Base-by-base conservation (phyloP, 23 tunicate species). In the Diplosoma virens region DNA sequence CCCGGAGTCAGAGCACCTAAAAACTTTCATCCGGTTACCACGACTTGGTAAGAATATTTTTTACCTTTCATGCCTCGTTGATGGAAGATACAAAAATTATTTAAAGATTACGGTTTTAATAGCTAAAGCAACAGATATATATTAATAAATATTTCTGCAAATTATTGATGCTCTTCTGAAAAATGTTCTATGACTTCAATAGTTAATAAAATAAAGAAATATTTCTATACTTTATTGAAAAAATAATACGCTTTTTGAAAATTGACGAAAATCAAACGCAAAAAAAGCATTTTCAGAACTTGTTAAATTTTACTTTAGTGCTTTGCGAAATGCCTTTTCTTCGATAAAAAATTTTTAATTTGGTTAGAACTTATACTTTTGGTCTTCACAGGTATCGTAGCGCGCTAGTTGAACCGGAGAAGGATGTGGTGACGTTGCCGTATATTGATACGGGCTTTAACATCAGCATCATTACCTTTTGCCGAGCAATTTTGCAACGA, bases 31-130 rank as follows among this genome's bases (percentile, higher is more conserved):
- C 84, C 93, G 0, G 60, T 65, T 1, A 34, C n/a, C n/a, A 64
- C 82, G 23, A 46, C 86, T 32, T 87, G 93, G 93, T 87, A 87
- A 0, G 76, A 18, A 26, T n/a, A n/a, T n/a, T n/a, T n/a, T n/a
- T n/a, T n/a, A n/a, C n/a, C n/a, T n/a, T n/a, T n/a, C n/a, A n/a
- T n/a, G n/a, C n/a, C n/a, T n/a, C n/a, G n/a, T n/a, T n/a, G n/a
- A n/a, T n/a, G n/a, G n/a, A n/a, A n/a, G 11, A 41, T 7, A 41
- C 14, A 41, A 9, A 41, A 41, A 7, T 41, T 41, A 41, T 41
- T 41, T 41, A 41, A 41, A 41, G 50, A 7, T 41, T 41, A 14
- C 14, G 50, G 50, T 41, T 41, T 41, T 41, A 9, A 41, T 41
- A 7, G 11, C 50, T 14, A 41, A 7, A 7, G 9, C 50, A 14